Base-by-base conservation (phyloP, 2,888 invertebrate species). In the Gortyna flavago region DNA sequence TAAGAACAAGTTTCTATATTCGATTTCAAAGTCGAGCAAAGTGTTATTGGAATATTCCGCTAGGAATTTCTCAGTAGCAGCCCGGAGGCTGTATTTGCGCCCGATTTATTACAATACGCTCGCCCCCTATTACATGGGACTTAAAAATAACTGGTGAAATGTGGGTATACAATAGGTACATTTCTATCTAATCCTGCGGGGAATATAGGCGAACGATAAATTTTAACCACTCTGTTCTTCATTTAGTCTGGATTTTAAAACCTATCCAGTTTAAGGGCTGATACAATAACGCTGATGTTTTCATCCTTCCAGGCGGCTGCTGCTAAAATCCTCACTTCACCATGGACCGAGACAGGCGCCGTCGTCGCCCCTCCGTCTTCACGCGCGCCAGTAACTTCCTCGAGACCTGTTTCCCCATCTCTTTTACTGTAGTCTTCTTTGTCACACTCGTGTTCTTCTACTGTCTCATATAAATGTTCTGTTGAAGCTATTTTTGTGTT, bases 371-470 rank as follows among this genome's bases (percentile, higher is more conserved):
- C 4, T 91, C 92, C 16, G 81, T 91, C 67, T 89, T 88, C 69
- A 85, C 90, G 29, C 90, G 94, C n/a, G 79, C 93, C 87, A 90
- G 90, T 76, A 80, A 84, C 41, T 84, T 92, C 59, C 86, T 96
- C 21, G 95, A 96, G 84, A 90, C 88, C 48, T 95, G 94, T 89
- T 96, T 96, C 85, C 96, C 96, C 5, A 86, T 96, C 59, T 83
- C 94, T 62, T 95, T 95, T 86, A 90, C 91, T 25, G 86, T 93
- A 11, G 92, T 92, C 65, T 95, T 95, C 89, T 92, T 95, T 70
- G 87, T 95, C 54, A 96, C 95, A 5, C 92, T 96, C 76, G 91
- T 95, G 38, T 91, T 96, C 75, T 95, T 96, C 85, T 95, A 94
- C 80, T 94, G 94, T 85, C 89, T 95, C 75, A 92, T 94, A 89